phyloP scores from a whole-genome alignment of 2,888 invertebrate genomes.

The Nomada hirtipes region DNA sequence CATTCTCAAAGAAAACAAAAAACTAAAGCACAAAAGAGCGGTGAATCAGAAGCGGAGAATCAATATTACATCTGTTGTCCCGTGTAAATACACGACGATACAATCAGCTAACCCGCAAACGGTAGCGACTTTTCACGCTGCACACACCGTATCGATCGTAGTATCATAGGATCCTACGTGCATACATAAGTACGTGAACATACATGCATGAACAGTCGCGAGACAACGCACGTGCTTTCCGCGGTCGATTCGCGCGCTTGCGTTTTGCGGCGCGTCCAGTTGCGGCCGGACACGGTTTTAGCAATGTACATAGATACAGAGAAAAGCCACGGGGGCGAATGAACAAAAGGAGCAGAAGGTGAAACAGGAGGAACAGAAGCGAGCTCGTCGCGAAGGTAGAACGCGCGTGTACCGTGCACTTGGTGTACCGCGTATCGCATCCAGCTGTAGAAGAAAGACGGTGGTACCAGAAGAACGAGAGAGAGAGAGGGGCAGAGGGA shows the following conservation, averaged over 20 bases:
- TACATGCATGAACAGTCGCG: conserved; percentile 27
- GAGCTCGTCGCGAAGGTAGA: conserved; percentile 54
- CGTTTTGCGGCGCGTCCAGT: conserved; percentile 39
- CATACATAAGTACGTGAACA: too few relatives aligned
- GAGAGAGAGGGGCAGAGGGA: neutral
- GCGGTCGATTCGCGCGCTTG: conserved; percentile 33
- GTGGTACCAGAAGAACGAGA: neutral
- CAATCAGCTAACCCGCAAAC: conserved; percentile 18
- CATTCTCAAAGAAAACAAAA: too few relatives aligned
- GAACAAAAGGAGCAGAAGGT: conserved; percentile 54
- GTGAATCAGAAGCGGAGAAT: neutral
- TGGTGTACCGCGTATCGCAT: conserved; percentile 43
- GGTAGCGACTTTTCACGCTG: neutral
- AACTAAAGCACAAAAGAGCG: neutral
- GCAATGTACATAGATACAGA: conserved; percentile 36
- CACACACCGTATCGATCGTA: neutral
- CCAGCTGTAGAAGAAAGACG: conserved; percentile 25
- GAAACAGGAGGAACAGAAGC: conserved; percentile 54
- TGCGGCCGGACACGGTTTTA: conserved; percentile 47
- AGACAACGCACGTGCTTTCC: conserved; percentile 59
- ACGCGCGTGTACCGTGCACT: conserved; percentile 49
- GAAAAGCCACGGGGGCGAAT: conserved; percentile 49
- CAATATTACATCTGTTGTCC: conserved; percentile 17
- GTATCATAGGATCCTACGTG: neutral
- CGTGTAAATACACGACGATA: neutral